Evolutionary conservation across 2,113 vertebrate species (phyloP), one percentile per base, ranked within the genome.

Genomic region (Poicephalus meyeri): DNA sequence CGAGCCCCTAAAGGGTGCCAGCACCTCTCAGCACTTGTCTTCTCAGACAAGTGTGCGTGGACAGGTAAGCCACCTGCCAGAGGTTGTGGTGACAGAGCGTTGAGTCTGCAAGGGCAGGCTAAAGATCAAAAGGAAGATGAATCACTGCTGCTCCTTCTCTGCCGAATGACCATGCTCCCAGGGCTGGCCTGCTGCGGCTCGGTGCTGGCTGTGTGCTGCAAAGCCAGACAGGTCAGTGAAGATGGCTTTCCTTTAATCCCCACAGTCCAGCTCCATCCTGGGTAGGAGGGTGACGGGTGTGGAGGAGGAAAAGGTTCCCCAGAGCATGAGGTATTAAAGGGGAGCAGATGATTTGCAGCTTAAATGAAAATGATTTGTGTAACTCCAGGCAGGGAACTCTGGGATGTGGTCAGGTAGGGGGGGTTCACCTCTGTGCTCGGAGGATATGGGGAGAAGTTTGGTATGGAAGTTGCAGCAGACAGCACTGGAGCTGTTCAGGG

Each of bases 81-180:
- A 52, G 92, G 81, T 68, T 42, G 25, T 50, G 72, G 69, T 86
- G 77, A 21, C 14, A 16, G 56, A 12, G 39, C 42, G 21, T 6
- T 35, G 83, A 71, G 69, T 13, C 53, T 64, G 70, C 41, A 37
- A 52, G 49, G 52, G 33, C 29, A 79, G 69, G 56, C 73, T 84
- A 37, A 89, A 84, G 77, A 95, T 91, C 55, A 87, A 63, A 91
- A 86, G 52, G 52, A 23, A 58, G 86, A 84, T 91, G 93, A 95
- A 93, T 95, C 77, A 47, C 61, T 6, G 44, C 70, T 89, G 83
- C 77, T 81, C 76, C 63, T 70, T 53, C 86, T 55, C 80, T 85
- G 80, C 77, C 2, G 7, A 60, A 33, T 64, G 94, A 86, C 55
- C 19, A 0, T 46, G 82, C 63, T 88, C 44, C 44, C 31, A 10